phyloP scores from a whole-genome alignment of 92 coral and sea anemone genomes.

The Porites lobata region DNA sequence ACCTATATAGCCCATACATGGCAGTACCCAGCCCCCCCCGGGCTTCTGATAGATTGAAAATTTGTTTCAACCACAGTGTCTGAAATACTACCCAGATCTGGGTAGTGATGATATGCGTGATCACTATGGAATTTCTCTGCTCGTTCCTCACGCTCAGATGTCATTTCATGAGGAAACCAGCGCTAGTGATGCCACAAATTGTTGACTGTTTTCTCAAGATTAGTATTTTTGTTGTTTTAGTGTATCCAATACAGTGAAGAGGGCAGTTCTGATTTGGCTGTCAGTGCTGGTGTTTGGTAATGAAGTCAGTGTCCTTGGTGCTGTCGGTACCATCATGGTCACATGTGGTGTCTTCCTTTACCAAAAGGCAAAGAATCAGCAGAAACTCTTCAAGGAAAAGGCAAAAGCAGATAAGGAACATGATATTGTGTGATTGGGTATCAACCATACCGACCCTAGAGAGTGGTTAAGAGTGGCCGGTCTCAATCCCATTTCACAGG shows the following conservation, averaged over 20 bases:
- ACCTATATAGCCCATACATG: too few species aligned
- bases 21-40: too few species aligned
- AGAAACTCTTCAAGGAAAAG: slow-evolving; percentile 29
- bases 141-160: too few species aligned
- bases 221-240: slow-evolving; percentile 47
- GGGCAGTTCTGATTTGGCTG: slow-evolving; percentile 94
- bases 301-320: slow-evolving; percentile 88
- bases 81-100: too few species aligned
- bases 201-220: too few species aligned
- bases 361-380: slow-evolving; percentile 82
- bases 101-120: too few species aligned
- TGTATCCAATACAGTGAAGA: slow-evolving; percentile 96
- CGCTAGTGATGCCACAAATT: too few species aligned
- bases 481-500: background rate
- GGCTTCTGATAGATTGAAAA: too few species aligned
- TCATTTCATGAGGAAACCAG: too few species aligned
- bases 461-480: background rate
- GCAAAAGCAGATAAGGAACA: slow-evolving; percentile 38
- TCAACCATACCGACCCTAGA: background rate
- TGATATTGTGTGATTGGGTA: background rate
- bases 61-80: too few species aligned
- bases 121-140: too few species aligned
- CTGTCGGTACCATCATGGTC: slow-evolving; percentile 93
- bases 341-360: slow-evolving; percentile 93
- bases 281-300: slow-evolving; percentile 97